These are phyloP conservation scores for Potorous gilbertii DNA, from an alignment of 2,797 vertebrate species.

Conservation along the genomic window DNA sequence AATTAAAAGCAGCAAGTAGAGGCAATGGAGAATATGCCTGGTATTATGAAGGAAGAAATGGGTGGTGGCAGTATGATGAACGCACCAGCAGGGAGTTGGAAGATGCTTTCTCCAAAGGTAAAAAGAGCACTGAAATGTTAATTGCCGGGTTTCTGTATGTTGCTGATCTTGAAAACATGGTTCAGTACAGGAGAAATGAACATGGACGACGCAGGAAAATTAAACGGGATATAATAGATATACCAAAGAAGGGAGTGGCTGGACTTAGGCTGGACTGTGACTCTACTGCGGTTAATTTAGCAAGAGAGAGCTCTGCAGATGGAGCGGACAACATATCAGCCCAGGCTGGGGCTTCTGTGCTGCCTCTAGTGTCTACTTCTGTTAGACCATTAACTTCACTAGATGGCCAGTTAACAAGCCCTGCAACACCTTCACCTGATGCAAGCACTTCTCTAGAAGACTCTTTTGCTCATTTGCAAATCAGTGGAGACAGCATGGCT, in stretches of 20 bases:
- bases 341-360: slow-evolving; percentile 83
- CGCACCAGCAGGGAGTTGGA: slow-evolving; percentile 96
- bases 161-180: slow-evolving; percentile 98
- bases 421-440: slow-evolving; percentile 86
- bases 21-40: slow-evolving; percentile 91
- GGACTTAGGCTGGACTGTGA: slow-evolving; percentile 93
- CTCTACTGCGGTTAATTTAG: slow-evolving; percentile 81
- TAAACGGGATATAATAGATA: slow-evolving; percentile 94
- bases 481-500: slow-evolving; percentile 86
- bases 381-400: slow-evolving; percentile 84
- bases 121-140: slow-evolving; percentile 97
- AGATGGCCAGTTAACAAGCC: slow-evolving; percentile 87
- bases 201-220: slow-evolving; percentile 95
- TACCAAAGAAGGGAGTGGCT: slow-evolving; percentile 95
- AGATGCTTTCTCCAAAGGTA: slow-evolving; percentile 94
- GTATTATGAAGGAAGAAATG: slow-evolving; percentile 99
- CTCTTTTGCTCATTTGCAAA: slow-evolving; percentile 91
- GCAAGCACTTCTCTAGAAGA: slow-evolving; percentile 88
- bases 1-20: slow-evolving; percentile 93
- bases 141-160: slow-evolving; percentile 97
- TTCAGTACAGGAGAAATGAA: slow-evolving; percentile 97
- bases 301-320: slow-evolving; percentile 90
- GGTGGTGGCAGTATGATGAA: slow-evolving; percentile 99
- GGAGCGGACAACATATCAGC: slow-evolving; percentile 88
- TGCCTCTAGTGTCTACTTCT: slow-evolving; percentile 79